Percentiles rank a stretch among this genome's conserved stretches.
These are phyloP conservation scores for Gobio occitaniae DNA, from an alignment of 2,797 vertebrate species.

Conservation along the genomic window DNA sequence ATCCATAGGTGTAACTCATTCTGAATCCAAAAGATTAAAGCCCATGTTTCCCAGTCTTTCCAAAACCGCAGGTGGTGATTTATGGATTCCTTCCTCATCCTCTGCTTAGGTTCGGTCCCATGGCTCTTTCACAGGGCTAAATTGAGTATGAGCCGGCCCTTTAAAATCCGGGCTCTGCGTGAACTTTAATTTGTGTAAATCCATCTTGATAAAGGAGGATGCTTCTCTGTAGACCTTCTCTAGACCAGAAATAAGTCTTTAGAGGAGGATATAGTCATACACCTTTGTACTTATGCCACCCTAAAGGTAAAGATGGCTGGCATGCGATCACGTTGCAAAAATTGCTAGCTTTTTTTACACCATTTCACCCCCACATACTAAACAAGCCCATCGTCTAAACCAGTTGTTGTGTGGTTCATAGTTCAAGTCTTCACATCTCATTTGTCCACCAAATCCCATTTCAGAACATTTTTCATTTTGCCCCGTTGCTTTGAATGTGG, in stretches of 20 bases:
- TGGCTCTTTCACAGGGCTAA: not conserved
- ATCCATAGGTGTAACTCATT: conserved; percentile 1
- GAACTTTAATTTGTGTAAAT: not conserved
- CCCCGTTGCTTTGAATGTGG: conserved; percentile 45
- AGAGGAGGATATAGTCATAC: not conserved
- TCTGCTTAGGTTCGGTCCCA: not conserved
- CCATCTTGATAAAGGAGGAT: not conserved
- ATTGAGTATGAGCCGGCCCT: not conserved
- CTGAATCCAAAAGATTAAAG: not conserved
- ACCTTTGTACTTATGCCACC: not conserved
- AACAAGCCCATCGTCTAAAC: conserved; percentile 13
- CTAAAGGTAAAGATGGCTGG: conserved; percentile 2
- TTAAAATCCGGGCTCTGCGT: not conserved
- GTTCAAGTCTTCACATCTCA: conserved; percentile 22
- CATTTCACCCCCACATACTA: conserved; percentile 23
- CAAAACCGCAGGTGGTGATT: not conserved
- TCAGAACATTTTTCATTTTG: conserved; percentile 15
- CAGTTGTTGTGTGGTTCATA: conserved; percentile 28
- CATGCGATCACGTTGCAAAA: conserved; percentile 12
- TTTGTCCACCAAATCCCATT: conserved; percentile 19
- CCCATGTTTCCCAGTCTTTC: conserved; percentile 1
- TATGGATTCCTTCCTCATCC: not conserved
- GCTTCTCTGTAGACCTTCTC: not conserved
- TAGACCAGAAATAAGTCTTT: not conserved
- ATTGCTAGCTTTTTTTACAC: conserved; percentile 49